Conservation (phyloP, 2,113 vertebrate species). For the Albula goreensis region DNA sequence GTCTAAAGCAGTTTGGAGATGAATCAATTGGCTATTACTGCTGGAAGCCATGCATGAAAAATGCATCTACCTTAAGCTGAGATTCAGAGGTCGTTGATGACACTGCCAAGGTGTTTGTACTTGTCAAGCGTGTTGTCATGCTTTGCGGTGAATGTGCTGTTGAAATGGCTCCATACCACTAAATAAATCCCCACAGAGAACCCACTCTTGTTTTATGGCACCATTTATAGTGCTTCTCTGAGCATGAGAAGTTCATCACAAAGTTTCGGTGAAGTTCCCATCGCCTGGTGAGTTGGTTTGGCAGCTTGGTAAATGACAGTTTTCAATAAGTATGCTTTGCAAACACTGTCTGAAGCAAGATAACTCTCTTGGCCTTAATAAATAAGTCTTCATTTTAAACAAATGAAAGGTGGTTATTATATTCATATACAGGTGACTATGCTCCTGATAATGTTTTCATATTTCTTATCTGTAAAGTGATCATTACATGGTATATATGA, state of each 20-base stretch:
- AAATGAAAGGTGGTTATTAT: not conserved
- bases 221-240: not conserved
- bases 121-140: not conserved
- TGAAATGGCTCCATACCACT: not conserved
- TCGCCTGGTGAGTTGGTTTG: no score
- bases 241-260: no score
- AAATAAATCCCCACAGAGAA: not conserved
- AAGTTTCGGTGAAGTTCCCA: no score
- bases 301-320: no score
- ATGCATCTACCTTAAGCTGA: conserved; percentile 6
- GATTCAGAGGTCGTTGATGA: conserved; percentile 5
- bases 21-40: conserved; percentile 2
- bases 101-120: not conserved
- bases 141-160: not conserved
- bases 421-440: no score
- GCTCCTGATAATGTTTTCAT: no score
- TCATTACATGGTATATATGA: no score
- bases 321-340: not conserved
- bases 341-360: not conserved
- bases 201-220: not conserved
- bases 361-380: not conserved
- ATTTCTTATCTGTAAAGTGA: no score
- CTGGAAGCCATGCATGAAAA: conserved; percentile 2
- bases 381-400: not conserved
- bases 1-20: not conserved